Evolutionary conservation across 2,113 vertebrate species (phyloP), one percentile per base, ranked within the genome.

Genomic region (Nycticryphes semicollaris): DNA sequence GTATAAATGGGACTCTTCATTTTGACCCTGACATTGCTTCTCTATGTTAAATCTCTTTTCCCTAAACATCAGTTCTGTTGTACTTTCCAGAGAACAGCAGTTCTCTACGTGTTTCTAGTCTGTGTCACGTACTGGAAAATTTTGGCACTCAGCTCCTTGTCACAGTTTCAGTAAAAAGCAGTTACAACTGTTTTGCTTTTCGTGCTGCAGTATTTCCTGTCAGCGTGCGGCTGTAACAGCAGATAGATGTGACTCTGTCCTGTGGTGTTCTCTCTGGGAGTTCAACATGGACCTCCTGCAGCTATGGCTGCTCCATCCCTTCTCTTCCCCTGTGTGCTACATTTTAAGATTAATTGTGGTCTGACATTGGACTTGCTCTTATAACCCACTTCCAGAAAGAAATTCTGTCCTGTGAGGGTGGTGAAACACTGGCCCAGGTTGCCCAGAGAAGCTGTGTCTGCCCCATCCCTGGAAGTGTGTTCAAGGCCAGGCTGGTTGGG

Each of bases 171-270:
- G 54, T 60, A 31, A 60, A 35, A 23, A 86, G 24, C 39, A 51
- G 31, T 77, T 62, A 37, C 4, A 74, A 37, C 51, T 57, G n/a
- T 39, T 80, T 15, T 85, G 66, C 12, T 56, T 51, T 76, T 56
- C 2, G 0, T 73, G 43, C 47, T 60, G 53, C 68, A 75, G 30
- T 23, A 5, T 85, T 91, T 60, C 63, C 31, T 56, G 77, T 35
- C 8, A 63, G 30, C 1, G 0, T 59, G 23, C 0, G 4, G 39
- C 53, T 1, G 3, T 25, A 18, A 43, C 35, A 45, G n/a, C 9
- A 31, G 41, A 54, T 15, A 39, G 7, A 39, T 54, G 39, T 54
- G 70, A 54, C 1, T 1, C 30, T 15, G 8, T 43, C 30, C 70
- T 21, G 30, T 19, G 30, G n/a, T 82, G 69, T 45, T 47, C 28